These are phyloP conservation scores for Pseudopodoces humilis DNA, from an alignment of 2,113 vertebrate genomes.

Conservation along the genomic window DNA sequence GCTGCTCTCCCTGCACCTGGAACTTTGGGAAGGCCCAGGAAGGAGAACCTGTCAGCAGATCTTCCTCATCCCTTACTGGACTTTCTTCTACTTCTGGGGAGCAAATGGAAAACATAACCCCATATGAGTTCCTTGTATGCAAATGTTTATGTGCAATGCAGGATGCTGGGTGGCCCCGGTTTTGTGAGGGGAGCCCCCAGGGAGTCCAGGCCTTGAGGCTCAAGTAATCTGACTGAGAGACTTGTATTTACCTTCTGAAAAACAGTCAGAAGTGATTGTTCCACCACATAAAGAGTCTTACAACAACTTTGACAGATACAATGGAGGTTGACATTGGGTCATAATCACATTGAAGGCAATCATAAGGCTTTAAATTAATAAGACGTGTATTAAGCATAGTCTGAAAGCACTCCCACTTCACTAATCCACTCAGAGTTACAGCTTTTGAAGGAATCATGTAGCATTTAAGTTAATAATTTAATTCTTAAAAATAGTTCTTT, in stretches of 20 bases:
- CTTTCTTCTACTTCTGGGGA: neutral
- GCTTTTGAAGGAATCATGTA: conserved; percentile 6
- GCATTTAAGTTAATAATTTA: neutral
- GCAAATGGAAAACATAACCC: neutral
- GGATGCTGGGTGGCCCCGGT: neutral
- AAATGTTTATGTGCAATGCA: neutral
- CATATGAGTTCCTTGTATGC: neutral
- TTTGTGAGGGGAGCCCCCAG: neutral
- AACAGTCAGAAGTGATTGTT: conserved; percentile 9
- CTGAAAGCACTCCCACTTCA: conserved; percentile 10
- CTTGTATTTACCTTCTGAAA: neutral
- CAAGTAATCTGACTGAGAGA: neutral
- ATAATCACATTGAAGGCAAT: conserved; percentile 19
- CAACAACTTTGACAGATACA: neutral
- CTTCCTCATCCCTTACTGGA: neutral
- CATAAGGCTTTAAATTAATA: conserved; percentile 47
- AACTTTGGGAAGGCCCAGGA: neutral
- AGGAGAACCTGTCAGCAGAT: neutral
- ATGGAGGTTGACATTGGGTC: neutral
- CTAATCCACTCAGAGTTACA: conserved; percentile 29
- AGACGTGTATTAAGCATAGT: neutral
- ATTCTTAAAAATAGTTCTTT: neutral
- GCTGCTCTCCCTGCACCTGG: neutral
- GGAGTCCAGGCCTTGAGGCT: neutral
- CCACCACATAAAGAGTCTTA: neutral